Evolutionary conservation across 1,140 invertebrate genomes (phyloP).

Genomic region (Leptopilina clavipes): DNA sequence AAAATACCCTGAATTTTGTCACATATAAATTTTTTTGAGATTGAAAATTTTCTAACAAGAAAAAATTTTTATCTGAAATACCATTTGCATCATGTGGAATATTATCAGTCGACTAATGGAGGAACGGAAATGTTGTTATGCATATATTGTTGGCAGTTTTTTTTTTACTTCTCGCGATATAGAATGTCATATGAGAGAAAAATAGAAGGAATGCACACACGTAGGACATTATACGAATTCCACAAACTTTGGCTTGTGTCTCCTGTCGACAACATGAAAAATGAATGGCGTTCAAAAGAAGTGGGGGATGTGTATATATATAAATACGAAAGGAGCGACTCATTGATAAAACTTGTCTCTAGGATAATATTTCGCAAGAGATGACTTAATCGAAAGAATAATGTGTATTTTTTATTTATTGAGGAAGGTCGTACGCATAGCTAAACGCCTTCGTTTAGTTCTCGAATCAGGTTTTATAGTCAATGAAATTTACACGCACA

Average conservation of each 20-base stretch:
- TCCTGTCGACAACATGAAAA: slow-evolving; percentile 9
- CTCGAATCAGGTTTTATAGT: neutral
- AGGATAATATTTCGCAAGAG: slow-evolving; percentile 49
- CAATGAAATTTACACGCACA: neutral
- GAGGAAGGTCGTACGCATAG: slow-evolving; percentile 48
- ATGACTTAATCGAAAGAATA: slow-evolving; percentile 44
- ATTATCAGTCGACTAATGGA: neutral
- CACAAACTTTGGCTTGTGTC: slow-evolving; percentile 27
- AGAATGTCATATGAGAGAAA: slow-evolving; percentile 22
- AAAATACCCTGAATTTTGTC: too few species aligned
- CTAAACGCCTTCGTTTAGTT: neutral
- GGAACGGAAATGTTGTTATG: slow-evolving; percentile 3
- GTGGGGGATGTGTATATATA: neutral
- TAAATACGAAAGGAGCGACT: slow-evolving; percentile 36
- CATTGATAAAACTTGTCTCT: slow-evolving; percentile 50
- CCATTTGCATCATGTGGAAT: neutral
- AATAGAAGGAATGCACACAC: slow-evolving; percentile 22
- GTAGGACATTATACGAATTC: slow-evolving; percentile 17
- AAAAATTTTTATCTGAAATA: too few species aligned
- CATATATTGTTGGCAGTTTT: slow-evolving; percentile 12
- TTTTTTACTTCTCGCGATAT: neutral
- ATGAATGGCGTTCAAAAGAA: slow-evolving; percentile 39
- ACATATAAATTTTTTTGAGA: too few species aligned
- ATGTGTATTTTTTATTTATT: slow-evolving; percentile 49
- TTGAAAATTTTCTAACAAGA: too few species aligned